Evolutionary conservation across 2,888 invertebrate genomes (phyloP), one percentile per base, ranked within the genome.

Genomic region (Coelopa pilipes): DNA sequence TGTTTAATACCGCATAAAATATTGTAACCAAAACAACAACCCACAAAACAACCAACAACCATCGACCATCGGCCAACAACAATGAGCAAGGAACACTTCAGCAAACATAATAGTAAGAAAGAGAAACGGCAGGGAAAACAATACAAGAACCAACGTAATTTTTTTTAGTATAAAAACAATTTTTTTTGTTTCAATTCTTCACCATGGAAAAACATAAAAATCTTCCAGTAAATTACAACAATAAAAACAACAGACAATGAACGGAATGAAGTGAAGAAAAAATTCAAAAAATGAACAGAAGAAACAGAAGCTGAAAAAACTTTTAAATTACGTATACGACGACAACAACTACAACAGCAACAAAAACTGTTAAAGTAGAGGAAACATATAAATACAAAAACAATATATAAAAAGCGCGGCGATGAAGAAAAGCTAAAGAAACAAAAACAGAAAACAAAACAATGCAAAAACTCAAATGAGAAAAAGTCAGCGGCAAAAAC

Each of bases 211-310:
- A 62, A 62, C 60, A 62, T 62, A 10, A 62, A 62, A 62, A 62
- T 62, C 60, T 62, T 24, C 24, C 24, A 62, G 60, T 11, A 21
- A 62, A 62, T 62, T 21, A 62, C 34, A 62, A 24, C 21, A 62
- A 62, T 62, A 21, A 62, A 12, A 62, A 24, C 21, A 62, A 62
- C 13, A 62, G 24, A 59, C 19, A 19, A 21, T 21, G 24, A 62
- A 62, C 11, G 15, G 15, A 13, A 62, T 12, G n/a, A n/a, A n/a
- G n/a, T n/a, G n/a, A 62, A 21, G 24, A 60, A 62, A 62, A 24
- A 15, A 62, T 13, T 62, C 12, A 21, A 21, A 62, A 62, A 5
- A 53, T 53, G n/a, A 62, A 62, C 13, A 62, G 13, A 60, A 13
- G 13, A 62, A 24, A 7, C 19, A 24, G 12, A 62, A 24, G 11